Base-by-base conservation (phyloP, 2,113 vertebrate species). In the Alethe castanea region DNA sequence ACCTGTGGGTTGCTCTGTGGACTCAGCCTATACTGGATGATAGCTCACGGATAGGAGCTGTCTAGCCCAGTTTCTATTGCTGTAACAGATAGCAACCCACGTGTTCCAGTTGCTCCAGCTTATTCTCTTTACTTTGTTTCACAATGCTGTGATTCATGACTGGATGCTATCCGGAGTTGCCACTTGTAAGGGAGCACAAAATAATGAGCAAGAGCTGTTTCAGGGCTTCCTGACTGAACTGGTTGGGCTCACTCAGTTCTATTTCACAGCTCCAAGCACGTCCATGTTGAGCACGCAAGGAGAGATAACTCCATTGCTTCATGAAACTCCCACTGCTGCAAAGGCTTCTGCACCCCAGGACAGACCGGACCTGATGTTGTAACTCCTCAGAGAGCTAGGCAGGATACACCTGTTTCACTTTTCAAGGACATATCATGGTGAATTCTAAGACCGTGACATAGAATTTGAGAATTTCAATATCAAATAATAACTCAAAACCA, bases 261-360 rank as follows among this genome's bases (percentile, higher is more conserved):
- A n/a, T 86, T 83, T 33, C 67, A 74, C 22, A 45, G 42, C 47
- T 86, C 48, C 69, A 64, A 28, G 59, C 42, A 26, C 22, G 33
- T 47, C 47, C 1, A 0, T 19, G 22, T 19, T 47, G 56, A 86
- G 28, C 17, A 59, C 1, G 1, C n/a, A 38, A 38, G 16, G 35
- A 52, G 19, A 84, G 81, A 44, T 4, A 88, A 78, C 33, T 14
- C 31, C 52, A 35, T 23, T 42, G 67, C 35, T 83, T 59, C 69
- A 36, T 12, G 28, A 48, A 66, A 42, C 33, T 85, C 45, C 3
- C 17, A 19, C 11, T 72, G 36, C 67, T 77, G 42, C 62, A 90
- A 92, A 83, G 42, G 59, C 66, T 78, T 66, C 81, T 76, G 53
- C 80, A 61, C 31, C 35, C 38, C 47, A 60, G 36, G 69, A 84